These are phyloP conservation scores for Aleiodes sp. DNA, from an alignment of 1,140 invertebrate genomes.

Conservation along the genomic window DNA sequence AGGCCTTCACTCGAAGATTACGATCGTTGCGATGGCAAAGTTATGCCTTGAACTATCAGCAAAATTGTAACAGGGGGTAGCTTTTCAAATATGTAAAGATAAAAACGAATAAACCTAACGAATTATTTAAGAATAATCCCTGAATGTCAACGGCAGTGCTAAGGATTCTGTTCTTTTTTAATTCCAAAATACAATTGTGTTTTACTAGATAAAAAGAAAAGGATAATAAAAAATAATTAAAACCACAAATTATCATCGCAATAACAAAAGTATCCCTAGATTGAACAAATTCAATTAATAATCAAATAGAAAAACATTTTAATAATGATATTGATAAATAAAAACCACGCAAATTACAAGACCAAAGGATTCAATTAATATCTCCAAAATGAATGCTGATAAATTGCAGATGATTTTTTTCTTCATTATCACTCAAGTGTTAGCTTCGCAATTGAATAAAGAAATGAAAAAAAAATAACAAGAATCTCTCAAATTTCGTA, in stretches of 20 bases:
- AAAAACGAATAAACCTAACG: neutral
- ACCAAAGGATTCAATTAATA: constrained; percentile 1
- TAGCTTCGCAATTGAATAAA: constrained; percentile 11
- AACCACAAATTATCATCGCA: neutral
- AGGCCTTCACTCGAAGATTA: neutral
- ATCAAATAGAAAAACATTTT: constrained; percentile 3
- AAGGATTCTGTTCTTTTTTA: neutral
- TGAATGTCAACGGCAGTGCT: neutral
- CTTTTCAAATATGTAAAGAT: neutral
- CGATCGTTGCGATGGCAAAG: constrained; percentile 2
- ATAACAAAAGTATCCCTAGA: neutral
- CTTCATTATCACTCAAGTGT: constrained; percentile 10
- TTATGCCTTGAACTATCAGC: neutral
- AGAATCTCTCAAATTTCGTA: no score
- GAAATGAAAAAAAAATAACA: neutral
- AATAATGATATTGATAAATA: constrained; percentile 3
- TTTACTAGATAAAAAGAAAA: neutral
- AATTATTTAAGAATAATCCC: constrained; percentile 9
- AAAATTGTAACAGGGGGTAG: neutral
- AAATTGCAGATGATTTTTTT: neutral
- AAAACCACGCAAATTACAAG: constrained; percentile 13
- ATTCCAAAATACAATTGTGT: neutral
- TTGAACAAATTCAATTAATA: neutral
- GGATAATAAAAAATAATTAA: neutral
- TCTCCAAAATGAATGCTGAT: neutral